Base-by-base conservation (phyloP, 2,797 vertebrate genomes). In the Diplodus sargus region DNA sequence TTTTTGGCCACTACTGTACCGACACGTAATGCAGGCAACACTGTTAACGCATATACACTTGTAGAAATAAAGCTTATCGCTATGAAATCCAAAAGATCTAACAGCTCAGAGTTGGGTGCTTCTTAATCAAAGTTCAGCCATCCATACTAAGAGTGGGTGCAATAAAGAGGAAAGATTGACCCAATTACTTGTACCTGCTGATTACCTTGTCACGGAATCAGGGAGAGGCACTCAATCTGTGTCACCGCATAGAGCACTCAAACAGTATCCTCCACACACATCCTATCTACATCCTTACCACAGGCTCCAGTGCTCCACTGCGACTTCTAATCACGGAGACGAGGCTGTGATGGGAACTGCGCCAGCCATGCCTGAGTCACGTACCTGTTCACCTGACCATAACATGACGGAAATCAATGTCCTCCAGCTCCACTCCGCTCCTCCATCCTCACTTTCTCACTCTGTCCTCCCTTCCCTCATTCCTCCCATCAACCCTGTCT, bases 61-160 rank as follows among this genome's bases (percentile, higher is more conserved):
- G 23, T n/a, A 49, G 22, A 81, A 61, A 78, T 60, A 43, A 22
- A 73, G 28, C 67, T 64, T 5, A 43, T 42, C 22, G 78, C 57
- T 13, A 53, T 25, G 39, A 43, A 74, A 60, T 53, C 9, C 52
- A 54, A 61, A 42, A 12, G 20, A 43, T 63, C 20, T n/a, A 70
- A 82, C 16, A 18, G n/a, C 52, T 39, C 4, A 39, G 70, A 76
- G 23, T 82, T 80, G 56, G 28, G 85, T 85, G 78, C 78, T 61
- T 84, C 66, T 85, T 91, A 87, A 91, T 91, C 86, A 90, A 79
- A 87, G 78, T 85, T 82, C 83, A 87, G 68, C 85, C 86, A 84
- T 87, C 76, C 78, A 69, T 79, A 53, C 59, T 6, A 71, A 67
- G 81, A 86, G 72, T 59, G 48, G 20, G 74, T 53, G 78, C 72